Evolutionary conservation across 2,797 vertebrate genomes (phyloP), one percentile per base, ranked within the genome.

Genomic region (Furcifer pardalis): DNA sequence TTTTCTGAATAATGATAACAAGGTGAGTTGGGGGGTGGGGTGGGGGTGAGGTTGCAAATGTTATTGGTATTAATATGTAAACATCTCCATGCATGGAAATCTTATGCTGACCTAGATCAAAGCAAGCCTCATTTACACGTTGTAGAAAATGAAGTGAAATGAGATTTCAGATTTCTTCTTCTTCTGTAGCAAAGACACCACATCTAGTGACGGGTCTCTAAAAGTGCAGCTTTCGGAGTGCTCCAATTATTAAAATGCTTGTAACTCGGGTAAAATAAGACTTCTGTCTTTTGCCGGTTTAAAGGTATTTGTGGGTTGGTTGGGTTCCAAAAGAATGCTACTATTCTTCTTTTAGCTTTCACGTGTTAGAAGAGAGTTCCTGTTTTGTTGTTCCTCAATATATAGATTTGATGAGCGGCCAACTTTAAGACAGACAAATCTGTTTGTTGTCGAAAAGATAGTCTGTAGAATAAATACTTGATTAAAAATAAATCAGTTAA

Each of bases 11-110:
- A 79, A 94, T 94, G 95, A 95, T 35, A 42, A 3, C 32, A 95
- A 96, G 95, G 96, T 96, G 79, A 90, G 94, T 96, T 66, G 76
- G n/a, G n/a, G n/a, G n/a, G n/a, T n/a, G n/a, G n/a, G n/a, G n/a
- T n/a, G n/a, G n/a, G 60, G 81, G 85, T 87, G 0, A 87, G 79
- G 79, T 72, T 2, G 65, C 9, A 7, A 19, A 4, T 59, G 59
- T 42, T 1, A 17, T 71, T 3, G n/a, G 2, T 21, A 73, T 89
- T 79, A 2, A 12, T 85, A 25, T 0, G 84, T 84, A 86, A 66
- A 35, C 13, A 73, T 72, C 46, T 82, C 82, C 76, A 2, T 49
- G n/a, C 42, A 77, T 42, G 4, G 1, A 15, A 23, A 73, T 63
- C 23, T 8, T 82, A 0, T 52, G 87, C 85, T 86, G 60, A 82